Evolutionary conservation across 1,140 invertebrate genomes (phyloP).

Genomic region (Cyrtorhinus lividipennis): DNA sequence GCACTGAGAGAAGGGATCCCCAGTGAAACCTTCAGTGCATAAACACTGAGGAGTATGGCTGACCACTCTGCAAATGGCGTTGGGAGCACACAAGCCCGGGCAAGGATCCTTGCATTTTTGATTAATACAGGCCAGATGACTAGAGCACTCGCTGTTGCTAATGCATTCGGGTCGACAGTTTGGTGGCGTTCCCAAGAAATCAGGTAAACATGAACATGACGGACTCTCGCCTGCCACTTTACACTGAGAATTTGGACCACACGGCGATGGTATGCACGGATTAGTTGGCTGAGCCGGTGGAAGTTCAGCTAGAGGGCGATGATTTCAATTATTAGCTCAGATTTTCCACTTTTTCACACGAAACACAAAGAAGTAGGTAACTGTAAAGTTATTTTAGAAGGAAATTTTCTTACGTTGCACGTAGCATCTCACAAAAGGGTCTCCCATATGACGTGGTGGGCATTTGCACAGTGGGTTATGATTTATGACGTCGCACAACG

Average conservation of each 20-base stretch:
- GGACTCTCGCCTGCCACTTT: constrained; percentile 39
- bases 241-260: constrained; percentile 53
- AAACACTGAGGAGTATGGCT: constrained; percentile 48
- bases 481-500: constrained; percentile 48
- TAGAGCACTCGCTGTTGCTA: constrained; percentile 44
- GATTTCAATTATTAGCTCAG: constrained; percentile 22
- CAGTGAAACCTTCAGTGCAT: constrained; percentile 40
- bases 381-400: neutral
- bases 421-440: constrained; percentile 52
- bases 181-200: constrained; percentile 43
- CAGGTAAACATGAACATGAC: constrained; percentile 45
- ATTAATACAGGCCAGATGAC: constrained; percentile 45
- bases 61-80: constrained; percentile 47
- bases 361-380: neutral
- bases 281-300: constrained; percentile 10
- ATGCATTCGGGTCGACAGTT: constrained; percentile 50
- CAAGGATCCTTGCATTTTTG: constrained; percentile 54
- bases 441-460: constrained; percentile 45
- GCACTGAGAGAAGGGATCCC: constrained; percentile 42
- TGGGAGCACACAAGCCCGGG: constrained; percentile 42
- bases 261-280: constrained; percentile 49
- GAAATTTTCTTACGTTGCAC: constrained; percentile 28
- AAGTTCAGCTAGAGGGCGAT: constrained; percentile 2
- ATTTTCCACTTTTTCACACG: neutral
- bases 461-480: constrained; percentile 54